Base-by-base conservation (phyloP, 2,888 invertebrate genomes). In the Cosmia trapezina region DNA sequence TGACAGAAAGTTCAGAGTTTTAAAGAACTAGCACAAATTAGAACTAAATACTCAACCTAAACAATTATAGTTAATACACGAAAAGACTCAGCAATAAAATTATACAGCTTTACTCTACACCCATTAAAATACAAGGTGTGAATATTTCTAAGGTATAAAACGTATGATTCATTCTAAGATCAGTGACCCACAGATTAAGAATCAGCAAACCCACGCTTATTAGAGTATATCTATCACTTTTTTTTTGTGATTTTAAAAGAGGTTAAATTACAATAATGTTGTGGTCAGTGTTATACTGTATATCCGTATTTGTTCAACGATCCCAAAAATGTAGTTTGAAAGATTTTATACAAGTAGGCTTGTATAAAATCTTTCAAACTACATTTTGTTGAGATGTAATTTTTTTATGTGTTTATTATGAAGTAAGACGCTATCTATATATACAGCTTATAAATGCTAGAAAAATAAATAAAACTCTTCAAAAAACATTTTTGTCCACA, bases 81-180 rank as follows among this genome's bases (percentile, higher is more conserved):
- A 54, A 49, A 28, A 66, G n/a, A 22, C 33, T 14, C 17, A 14
- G 28, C 49, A 82, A 69, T 78, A 78, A 78, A 73, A 78, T 69
- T 73, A 69, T 64, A 66, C 62, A 63, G 49, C 11, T 64, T 82
- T 64, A 74, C 68, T 19, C 22, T 70, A 57, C 57, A 68, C 57
- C 64, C 37, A 76, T 77, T 77, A 60, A 64, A 61, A 70, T 28
- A 69, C 19, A 65, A 83, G 78, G 78, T 76, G 78, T 76, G 70
- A 86, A 83, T 73, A 54, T 73, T 72, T 80, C 53, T 43, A 43
- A 41, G 17, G n/a, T 49, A 63, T 73, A 64, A 49, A 72, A 51
- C 11, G 56, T 65, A 74, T 85, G 85, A 85, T 66, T 86, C 83
- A 86, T 76, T 65, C 47, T 11, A 43, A 77, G 84, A 84, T 82